phyloP scores from a whole-genome alignment of 2,797 vertebrate species.

The Capromys pilorides region DNA sequence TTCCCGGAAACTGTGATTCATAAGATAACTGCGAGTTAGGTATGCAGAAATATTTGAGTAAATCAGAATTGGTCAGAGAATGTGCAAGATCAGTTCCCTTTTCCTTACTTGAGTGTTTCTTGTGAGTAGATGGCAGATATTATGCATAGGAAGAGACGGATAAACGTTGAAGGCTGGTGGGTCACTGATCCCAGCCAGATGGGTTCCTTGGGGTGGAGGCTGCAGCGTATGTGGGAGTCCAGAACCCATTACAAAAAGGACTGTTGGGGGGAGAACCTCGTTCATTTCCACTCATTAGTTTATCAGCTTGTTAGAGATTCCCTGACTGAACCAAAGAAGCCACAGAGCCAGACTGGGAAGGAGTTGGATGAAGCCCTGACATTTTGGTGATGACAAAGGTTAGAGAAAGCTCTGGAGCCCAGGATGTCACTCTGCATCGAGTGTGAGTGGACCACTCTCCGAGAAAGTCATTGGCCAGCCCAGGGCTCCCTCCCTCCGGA shows the following conservation, averaged over 20 bases:
- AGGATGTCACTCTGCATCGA: not conserved
- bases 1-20: slow-evolving; percentile 23
- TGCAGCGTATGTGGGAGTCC: slow-evolving; percentile 42
- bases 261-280: slow-evolving; percentile 45
- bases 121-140: not conserved
- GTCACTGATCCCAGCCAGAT: not conserved
- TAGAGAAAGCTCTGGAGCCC: not conserved
- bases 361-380: not conserved
- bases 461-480: not conserved
- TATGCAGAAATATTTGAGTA: slow-evolving; percentile 7
- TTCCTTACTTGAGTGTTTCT: not conserved
- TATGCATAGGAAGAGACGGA: not conserved
- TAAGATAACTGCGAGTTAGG: slow-evolving; percentile 27
- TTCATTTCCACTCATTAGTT: slow-evolving; percentile 45
- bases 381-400: not conserved
- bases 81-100: not conserved
- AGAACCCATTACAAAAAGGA: slow-evolving; percentile 25
- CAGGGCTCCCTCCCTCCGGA: not conserved
- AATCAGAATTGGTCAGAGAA: slow-evolving; percentile 21
- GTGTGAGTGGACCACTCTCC: not conserved
- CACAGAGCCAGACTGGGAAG: not conserved
- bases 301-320: slow-evolving; percentile 55
- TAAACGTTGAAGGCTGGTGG: not conserved
- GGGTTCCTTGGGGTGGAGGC: not conserved
- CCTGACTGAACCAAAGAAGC: slow-evolving; percentile 17